Evolutionary conservation across 2,113 vertebrate genomes (phyloP).

Genomic region (Zosterops pallidus): DNA sequence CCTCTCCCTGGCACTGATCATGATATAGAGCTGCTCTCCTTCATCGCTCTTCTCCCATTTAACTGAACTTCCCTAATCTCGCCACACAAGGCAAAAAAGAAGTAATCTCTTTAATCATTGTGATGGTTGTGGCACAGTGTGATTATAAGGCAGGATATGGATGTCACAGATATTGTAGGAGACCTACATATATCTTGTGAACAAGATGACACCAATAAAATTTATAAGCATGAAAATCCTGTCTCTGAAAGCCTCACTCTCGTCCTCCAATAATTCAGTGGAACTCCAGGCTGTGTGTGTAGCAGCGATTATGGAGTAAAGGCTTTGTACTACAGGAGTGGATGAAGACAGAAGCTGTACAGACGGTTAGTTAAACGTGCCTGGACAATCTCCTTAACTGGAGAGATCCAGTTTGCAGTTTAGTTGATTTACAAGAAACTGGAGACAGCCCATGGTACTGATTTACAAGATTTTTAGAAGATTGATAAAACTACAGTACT

Average conservation of each 20-base stretch:
- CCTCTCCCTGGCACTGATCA: background rate
- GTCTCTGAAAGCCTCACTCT: conserved; percentile 18
- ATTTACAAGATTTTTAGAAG: background rate
- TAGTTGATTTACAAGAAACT: background rate
- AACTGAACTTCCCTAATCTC: background rate
- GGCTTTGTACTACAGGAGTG: background rate
- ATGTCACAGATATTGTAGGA: conserved; percentile 35
- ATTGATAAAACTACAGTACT: background rate
- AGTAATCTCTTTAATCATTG: conserved; percentile 29
- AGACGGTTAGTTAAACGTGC: background rate
- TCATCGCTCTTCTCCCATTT: background rate
- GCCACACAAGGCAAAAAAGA: background rate
- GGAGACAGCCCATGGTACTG: background rate
- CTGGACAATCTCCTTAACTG: background rate
- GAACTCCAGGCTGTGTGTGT: background rate
- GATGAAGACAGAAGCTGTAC: background rate
- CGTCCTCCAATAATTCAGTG: conserved; percentile 1
- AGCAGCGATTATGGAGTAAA: background rate
- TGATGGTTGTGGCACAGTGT: conserved; percentile 26
- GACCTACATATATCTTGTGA: background rate
- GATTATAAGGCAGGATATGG: conserved; percentile 56
- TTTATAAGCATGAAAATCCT: conserved; percentile 40
- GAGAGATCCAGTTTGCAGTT: background rate
- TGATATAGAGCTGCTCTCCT: background rate
- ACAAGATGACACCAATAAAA: conserved; percentile 27